Percentiles rank a stretch among this genome's conserved stretches.
phyloP scores from a whole-genome alignment of 2,113 vertebrate species.

The Psephotus haematonotus region DNA sequence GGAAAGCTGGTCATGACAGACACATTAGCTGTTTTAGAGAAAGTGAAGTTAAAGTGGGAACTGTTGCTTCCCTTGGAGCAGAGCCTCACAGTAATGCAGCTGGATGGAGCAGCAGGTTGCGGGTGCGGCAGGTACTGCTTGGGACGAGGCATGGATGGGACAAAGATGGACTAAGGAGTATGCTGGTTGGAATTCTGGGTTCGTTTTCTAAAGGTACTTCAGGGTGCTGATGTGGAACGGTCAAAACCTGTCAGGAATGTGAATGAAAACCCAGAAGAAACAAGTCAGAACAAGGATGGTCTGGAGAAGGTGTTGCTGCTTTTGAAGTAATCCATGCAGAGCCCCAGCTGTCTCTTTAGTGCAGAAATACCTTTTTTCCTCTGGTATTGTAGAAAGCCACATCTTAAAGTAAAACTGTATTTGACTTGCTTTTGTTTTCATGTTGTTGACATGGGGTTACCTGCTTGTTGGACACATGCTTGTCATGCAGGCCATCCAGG shows the following conservation, averaged over 20 bases:
- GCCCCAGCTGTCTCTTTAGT: neutral
- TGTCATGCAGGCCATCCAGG: neutral
- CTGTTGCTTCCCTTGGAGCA: neutral
- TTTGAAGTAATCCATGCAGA: neutral
- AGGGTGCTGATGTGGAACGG: neutral
- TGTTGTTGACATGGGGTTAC: neutral
- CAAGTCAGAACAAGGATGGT: neutral
- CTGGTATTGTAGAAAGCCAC: neutral
- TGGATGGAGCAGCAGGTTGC: neutral
- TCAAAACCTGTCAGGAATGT: neutral
- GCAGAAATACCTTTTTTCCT: neutral
- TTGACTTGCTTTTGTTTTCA: neutral
- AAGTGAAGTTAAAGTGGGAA: neutral
- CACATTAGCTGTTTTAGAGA: accelerated
- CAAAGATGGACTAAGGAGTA: neutral
- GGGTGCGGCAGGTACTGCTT: neutral
- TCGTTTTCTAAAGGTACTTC: neutral
- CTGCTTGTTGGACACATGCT: neutral
- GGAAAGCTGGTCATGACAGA: neutral
- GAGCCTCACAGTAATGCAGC: neutral
- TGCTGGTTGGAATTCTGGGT: neutral
- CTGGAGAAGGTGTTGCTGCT: neutral
- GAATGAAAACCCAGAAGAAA: neutral
- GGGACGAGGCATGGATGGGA: neutral
- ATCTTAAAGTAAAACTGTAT: neutral